A percentile compares a stretch with the other conserved stretches of the same genome.
Conservation (phyloP, 1,140 invertebrate genomes). For the Anastrepha obliqua region DNA sequence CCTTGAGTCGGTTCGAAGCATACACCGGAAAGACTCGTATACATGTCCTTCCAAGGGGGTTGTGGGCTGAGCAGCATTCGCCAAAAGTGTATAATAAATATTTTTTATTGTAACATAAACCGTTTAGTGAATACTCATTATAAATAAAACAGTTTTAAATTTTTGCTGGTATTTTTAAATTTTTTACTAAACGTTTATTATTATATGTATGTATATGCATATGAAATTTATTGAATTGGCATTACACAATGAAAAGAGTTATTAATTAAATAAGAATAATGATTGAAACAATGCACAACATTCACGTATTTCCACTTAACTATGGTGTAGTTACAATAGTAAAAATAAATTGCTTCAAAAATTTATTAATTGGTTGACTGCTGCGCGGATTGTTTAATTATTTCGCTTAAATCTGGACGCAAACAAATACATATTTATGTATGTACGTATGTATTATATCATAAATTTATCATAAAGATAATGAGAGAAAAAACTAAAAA, state of each 20-base stretch:
- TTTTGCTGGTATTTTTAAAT: not conserved
- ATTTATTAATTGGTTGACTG: not conserved
- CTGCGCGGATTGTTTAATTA: not conserved
- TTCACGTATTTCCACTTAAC: slow-evolving; percentile 24
- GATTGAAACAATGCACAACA: slow-evolving; percentile 47
- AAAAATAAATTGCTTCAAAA: slow-evolving; percentile 46
- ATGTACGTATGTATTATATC: not conserved
- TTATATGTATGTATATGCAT: slow-evolving; percentile 24
- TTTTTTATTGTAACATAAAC: no score
- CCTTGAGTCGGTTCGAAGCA: no score
- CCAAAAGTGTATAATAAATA: no score
- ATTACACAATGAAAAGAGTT: slow-evolving; percentile 49
- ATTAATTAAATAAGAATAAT: slow-evolving; percentile 21
- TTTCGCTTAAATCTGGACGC: slow-evolving; percentile 18
- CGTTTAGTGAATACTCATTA: no score
- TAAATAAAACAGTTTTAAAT: no score
- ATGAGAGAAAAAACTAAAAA: not conserved
- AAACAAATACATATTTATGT: not conserved
- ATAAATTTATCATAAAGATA: not conserved
- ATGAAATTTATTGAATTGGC: slow-evolving; percentile 42
- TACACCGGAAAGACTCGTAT: no score
- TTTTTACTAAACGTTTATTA: slow-evolving; percentile 52
- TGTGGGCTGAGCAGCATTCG: no score
- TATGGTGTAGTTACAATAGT: not conserved
- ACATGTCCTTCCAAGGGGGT: no score